phyloP scores from a whole-genome alignment of 2,113 vertebrate species.

The Nanger granti region DNA sequence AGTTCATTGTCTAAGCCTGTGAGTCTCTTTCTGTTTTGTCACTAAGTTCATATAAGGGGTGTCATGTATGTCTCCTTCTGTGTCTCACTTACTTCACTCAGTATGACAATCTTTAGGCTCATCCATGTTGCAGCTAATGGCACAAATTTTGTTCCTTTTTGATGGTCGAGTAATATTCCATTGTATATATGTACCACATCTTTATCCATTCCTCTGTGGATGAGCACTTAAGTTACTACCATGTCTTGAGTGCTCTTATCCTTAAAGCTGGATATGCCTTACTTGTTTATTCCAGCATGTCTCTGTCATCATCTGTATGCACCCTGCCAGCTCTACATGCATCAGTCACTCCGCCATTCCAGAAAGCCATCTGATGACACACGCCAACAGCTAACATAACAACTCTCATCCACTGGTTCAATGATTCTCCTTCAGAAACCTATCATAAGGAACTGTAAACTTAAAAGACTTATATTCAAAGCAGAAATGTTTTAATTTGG shows the following conservation, averaged over 20 bases:
- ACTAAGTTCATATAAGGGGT: not conserved
- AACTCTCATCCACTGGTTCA: not conserved
- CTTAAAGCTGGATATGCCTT: not conserved
- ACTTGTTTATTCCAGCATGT: not conserved
- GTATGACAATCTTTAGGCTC: not conserved
- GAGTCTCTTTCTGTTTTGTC: not conserved
- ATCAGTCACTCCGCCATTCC: not conserved
- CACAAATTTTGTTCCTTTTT: not conserved
- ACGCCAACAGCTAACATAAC: not conserved
- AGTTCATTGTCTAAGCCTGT: not conserved
- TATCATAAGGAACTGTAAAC: not conserved
- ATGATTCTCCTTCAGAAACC: not conserved
- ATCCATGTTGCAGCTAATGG: not conserved
- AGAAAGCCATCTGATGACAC: not conserved
- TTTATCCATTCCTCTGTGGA: not conserved
- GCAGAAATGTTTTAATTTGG: not conserved
- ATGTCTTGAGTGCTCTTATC: not conserved
- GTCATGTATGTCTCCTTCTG: not conserved
- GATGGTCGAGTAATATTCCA: not conserved
- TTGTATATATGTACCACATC: not conserved
- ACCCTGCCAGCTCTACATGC: not conserved
- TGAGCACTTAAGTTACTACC: not conserved
- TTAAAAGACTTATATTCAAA: not conserved
- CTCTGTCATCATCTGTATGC: not conserved
- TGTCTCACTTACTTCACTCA: not conserved